These are phyloP conservation scores for Protodeltote pygarga DNA, from an alignment of 2,888 invertebrate genomes.

Conservation along the genomic window DNA sequence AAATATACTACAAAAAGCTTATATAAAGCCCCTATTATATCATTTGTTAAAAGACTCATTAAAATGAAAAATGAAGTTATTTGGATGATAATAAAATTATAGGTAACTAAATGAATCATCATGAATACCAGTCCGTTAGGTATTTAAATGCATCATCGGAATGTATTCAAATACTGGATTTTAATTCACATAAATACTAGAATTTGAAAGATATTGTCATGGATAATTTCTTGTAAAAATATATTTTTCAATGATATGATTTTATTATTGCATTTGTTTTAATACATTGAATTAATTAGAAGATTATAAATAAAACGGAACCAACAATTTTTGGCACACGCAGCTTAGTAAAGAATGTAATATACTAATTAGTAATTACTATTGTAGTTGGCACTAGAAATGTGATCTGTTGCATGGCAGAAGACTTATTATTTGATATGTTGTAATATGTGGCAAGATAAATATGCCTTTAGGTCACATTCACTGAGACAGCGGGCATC, in stretches of 20 bases:
- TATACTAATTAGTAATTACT: conserved; percentile 3
- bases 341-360: conserved; percentile 2
- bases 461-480: neutral
- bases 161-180: conserved; percentile 48
- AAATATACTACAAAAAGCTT: conserved; percentile 72
- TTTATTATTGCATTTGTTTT: conserved; percentile 47
- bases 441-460: conserved; percentile 2
- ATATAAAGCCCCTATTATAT: conserved; percentile 49
- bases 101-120: conserved; percentile 46
- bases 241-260: conserved; percentile 51
- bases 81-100: conserved; percentile 44
- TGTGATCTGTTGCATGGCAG: conserved; percentile 11
- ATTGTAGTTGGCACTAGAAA: conserved; percentile 25
- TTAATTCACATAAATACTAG: conserved; percentile 33
- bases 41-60: conserved; percentile 50
- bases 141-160: conserved; percentile 50
- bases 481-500: too few species aligned
- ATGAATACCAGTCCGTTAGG: conserved; percentile 39
- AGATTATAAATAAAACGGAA: conserved; percentile 9
- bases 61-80: conserved; percentile 38
- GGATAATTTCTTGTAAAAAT: conserved; percentile 47
- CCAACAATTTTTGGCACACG: conserved; percentile 36
- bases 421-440: conserved; percentile 3
- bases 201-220: conserved; percentile 45
- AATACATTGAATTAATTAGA: conserved; percentile 16